Percentiles rank a stretch among this genome's conserved stretches.
Conservation (phyloP, 2,888 invertebrate genomes). For the Andrena flavipes region DNA sequence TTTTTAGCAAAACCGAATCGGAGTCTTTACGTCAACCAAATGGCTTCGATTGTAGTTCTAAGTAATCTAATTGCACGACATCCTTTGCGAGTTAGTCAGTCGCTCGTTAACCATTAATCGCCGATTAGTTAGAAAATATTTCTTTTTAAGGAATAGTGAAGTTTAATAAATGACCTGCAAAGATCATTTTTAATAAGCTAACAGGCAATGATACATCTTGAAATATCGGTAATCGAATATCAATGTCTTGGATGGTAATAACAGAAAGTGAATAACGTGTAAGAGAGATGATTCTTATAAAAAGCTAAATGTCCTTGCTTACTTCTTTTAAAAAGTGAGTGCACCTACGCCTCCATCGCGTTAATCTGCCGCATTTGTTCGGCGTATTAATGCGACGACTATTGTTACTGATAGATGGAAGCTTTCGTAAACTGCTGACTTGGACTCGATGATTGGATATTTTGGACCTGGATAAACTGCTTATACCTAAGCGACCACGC, state of each 20-base stretch:
- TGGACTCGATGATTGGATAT: slow-evolving; percentile 76
- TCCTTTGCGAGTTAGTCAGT: slow-evolving; percentile 61
- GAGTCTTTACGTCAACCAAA: slow-evolving; percentile 58
- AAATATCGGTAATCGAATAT: slow-evolving; percentile 29
- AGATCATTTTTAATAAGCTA: slow-evolving; percentile 63
- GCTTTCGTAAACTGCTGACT: slow-evolving; percentile 78
- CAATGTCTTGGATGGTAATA: slow-evolving; percentile 18
- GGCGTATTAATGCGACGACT: slow-evolving; percentile 79
- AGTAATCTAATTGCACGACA: slow-evolving; percentile 62
- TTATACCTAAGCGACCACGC: slow-evolving; percentile 80
- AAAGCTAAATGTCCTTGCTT: slow-evolving; percentile 34
- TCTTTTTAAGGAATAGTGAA: slow-evolving; percentile 54
- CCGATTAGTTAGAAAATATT: slow-evolving; percentile 60
- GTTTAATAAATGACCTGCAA: slow-evolving; percentile 67
- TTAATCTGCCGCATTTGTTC: slow-evolving; percentile 80
- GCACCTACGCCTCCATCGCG: slow-evolving; percentile 81
- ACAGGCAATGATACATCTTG: slow-evolving; percentile 38
- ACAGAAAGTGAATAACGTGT: slow-evolving; percentile 22
- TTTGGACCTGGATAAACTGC: slow-evolving; percentile 73
- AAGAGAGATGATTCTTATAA: slow-evolving; percentile 13
- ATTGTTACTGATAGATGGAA: slow-evolving; percentile 78
- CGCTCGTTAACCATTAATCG: slow-evolving; percentile 56
- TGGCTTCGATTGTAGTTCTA: slow-evolving; percentile 59
- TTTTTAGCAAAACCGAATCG: slow-evolving; percentile 58
- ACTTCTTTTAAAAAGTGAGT: slow-evolving; percentile 82